Evolutionary conservation across 1,140 invertebrate species (phyloP).

Genomic region (Hyposmocoma kahamanoa): DNA sequence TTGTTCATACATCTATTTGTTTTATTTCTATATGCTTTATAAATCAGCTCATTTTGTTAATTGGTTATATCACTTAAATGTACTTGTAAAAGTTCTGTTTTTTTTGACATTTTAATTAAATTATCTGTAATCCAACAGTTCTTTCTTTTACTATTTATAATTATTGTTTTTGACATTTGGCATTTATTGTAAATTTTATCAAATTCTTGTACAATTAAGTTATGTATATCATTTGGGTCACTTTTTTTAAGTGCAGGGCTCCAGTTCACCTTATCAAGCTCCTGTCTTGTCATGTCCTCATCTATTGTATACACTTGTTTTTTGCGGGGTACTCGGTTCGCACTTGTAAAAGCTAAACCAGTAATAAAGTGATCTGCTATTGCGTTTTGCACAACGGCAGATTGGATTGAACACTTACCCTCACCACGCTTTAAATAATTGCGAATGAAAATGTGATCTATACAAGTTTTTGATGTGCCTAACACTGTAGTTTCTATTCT

Average conservation of each 20-base stretch:
- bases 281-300: background rate
- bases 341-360: background rate
- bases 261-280: constrained; percentile 3
- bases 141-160: background rate
- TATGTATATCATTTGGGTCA: constrained; percentile 1
- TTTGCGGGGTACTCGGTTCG: background rate
- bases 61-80: background rate
- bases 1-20: constrained; percentile 4
- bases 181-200: background rate
- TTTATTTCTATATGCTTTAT: constrained; percentile 8
- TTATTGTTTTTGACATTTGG: background rate
- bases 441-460: constrained; percentile 7
- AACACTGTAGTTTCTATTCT: background rate
- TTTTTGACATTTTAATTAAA: constrained; percentile 2
- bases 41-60: constrained; percentile 4
- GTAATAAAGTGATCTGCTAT: constrained; percentile 5
- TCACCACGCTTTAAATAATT: background rate
- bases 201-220: constrained; percentile 1
- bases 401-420: background rate
- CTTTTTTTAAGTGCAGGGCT: background rate
- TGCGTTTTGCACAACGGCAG: constrained; percentile 4
- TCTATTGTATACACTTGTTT: background rate
- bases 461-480: constrained; percentile 6
- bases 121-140: constrained; percentile 2
- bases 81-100: background rate